Percentiles rank a stretch among this genome's conserved stretches.
Evolutionary conservation across 2,888 invertebrate genomes (phyloP).

Genomic region (Tridacna crocea): DNA sequence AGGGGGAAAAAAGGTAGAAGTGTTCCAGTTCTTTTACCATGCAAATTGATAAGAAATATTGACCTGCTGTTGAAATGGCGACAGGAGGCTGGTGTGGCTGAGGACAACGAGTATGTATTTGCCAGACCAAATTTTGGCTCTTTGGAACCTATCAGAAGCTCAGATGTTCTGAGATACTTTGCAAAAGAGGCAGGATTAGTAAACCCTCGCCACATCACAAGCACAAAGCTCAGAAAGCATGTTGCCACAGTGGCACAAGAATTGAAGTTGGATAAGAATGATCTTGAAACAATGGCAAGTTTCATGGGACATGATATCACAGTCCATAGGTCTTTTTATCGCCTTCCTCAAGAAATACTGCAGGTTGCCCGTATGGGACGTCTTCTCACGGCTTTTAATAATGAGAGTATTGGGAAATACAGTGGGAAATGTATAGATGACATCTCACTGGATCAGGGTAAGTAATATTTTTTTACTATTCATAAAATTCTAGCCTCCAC

Average conservation of each 20-base stretch:
- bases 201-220: background rate
- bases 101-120: slow-evolving; percentile 52
- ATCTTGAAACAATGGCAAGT: slow-evolving; percentile 23
- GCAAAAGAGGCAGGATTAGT: slow-evolving; percentile 17
- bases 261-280: slow-evolving; percentile 10
- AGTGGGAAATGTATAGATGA: slow-evolving; percentile 13
- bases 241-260: slow-evolving; percentile 12
- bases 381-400: slow-evolving; percentile 39
- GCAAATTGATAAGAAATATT: slow-evolving; percentile 31
- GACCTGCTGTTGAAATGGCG: slow-evolving; percentile 46
- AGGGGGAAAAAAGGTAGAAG: slow-evolving; percentile 37
- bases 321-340: slow-evolving; percentile 38
- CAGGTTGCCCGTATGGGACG: slow-evolving; percentile 45
- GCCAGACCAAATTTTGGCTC: slow-evolving; percentile 41
- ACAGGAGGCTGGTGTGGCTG: slow-evolving; percentile 30
- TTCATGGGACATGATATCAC: slow-evolving; percentile 50
- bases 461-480: background rate
- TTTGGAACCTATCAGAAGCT: slow-evolving; percentile 34
- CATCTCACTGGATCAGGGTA: slow-evolving; percentile 3
- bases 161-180: slow-evolving; percentile 42
- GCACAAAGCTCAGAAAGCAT: slow-evolving; percentile 16
- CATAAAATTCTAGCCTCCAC: background rate
- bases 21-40: slow-evolving; percentile 35
- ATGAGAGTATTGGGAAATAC: slow-evolving; percentile 37
- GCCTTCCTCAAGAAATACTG: slow-evolving; percentile 43